A percentile compares a stretch with the other conserved stretches of the same genome.
These are phyloP conservation scores for Lithobates pipiens DNA, from an alignment of 2,797 vertebrate species.

Conservation along the genomic window DNA sequence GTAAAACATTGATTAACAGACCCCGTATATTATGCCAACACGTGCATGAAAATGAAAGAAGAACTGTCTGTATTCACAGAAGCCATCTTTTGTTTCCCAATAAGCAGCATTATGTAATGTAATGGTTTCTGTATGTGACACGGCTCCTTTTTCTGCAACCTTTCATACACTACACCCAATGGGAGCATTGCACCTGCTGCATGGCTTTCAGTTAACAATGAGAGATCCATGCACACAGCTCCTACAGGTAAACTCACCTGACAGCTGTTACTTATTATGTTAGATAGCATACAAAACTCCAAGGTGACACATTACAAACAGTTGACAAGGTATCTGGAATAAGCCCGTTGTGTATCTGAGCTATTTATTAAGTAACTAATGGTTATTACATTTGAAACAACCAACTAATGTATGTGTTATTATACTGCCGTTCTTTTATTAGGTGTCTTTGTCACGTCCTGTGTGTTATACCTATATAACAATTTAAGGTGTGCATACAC, in stretches of 20 bases:
- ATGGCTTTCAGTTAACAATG: background rate
- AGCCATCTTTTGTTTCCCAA: no score
- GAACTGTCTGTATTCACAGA: no score
- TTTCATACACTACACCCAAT: background rate
- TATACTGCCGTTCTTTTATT: background rate
- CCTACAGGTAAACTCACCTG: background rate
- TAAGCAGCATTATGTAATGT: no score
- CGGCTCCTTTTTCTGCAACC: background rate
- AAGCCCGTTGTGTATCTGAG: background rate
- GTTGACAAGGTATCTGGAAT: background rate
- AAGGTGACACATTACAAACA: background rate
- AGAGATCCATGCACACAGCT: no score
- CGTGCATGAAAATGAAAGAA: no score
- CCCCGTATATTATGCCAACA: no score
- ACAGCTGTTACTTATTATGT: conserved; percentile 16
- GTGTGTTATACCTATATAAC: background rate
- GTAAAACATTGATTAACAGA: no score
- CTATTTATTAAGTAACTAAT: background rate
- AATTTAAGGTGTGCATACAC: background rate
- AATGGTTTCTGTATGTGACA: background rate
- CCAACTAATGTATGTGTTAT: background rate
- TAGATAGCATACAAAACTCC: background rate
- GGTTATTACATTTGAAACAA: background rate
- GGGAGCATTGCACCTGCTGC: background rate
- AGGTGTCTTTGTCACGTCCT: background rate